A percentile compares a stretch with the other conserved stretches of the same genome.
phyloP scores from a whole-genome alignment of 2,888 invertebrate genomes.

The Monochamus alternatus region DNA sequence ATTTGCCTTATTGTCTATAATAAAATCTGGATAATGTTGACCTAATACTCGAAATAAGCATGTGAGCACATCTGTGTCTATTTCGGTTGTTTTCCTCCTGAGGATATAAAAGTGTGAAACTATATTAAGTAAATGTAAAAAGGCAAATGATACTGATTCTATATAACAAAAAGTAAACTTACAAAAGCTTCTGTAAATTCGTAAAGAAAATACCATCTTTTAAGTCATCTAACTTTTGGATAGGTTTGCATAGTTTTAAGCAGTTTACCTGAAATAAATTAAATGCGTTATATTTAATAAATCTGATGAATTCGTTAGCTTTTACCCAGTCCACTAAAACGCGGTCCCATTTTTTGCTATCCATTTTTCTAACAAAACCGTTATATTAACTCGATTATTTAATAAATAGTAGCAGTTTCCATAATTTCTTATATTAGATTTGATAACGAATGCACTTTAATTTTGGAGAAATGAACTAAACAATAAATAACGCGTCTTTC shows the following conservation, averaged over 20 bases:
- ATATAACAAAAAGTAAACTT: constrained; percentile 52
- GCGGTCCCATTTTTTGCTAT: constrained; percentile 55
- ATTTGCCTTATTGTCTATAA: constrained; percentile 54
- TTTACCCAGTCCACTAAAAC: constrained; percentile 65
- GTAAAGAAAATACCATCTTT: constrained; percentile 63
- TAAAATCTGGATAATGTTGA: constrained; percentile 60
- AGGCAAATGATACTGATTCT: background rate
- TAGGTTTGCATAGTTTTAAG: constrained; percentile 62
- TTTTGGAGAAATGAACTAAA: background rate
- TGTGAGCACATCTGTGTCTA: constrained; percentile 54
- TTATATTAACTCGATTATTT: background rate
- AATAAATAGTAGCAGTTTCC: background rate
- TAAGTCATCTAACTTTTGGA: constrained; percentile 59
- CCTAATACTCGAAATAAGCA: constrained; percentile 57
- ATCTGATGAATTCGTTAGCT: constrained; percentile 13
- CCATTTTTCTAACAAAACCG: constrained; percentile 25
- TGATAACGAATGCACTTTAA: background rate
- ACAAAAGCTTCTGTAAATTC: constrained; percentile 64
- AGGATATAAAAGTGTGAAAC: constrained; percentile 26
- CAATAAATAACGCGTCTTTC: constrained; percentile 8
- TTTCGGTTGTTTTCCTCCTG: constrained; percentile 56
- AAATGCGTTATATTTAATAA: background rate
- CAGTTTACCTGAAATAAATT: constrained; percentile 65
- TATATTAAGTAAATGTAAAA: constrained; percentile 1
- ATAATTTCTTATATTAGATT: background rate